Evolutionary conservation across 2,888 invertebrate genomes (phyloP), one percentile per base, ranked within the genome.

Genomic region (Liopterus haemorrhoidalis): DNA sequence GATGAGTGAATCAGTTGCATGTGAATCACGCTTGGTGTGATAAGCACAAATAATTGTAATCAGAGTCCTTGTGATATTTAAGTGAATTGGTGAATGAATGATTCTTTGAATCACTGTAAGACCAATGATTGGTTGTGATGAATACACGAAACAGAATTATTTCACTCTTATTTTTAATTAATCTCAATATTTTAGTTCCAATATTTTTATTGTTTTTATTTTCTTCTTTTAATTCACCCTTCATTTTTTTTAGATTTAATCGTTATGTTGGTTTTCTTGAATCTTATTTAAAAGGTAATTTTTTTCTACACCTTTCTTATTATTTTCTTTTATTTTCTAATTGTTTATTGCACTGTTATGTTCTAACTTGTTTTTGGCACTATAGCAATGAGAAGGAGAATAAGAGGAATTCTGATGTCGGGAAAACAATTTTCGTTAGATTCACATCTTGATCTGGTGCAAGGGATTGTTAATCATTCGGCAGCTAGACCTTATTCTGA

Each of bases 401-500:
- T 92, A 53, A 79, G 84, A 18, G 91, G 91, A 5, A 90, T 92
- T 63, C 73, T 91, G 57, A 87, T 89, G 82, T 82, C 87, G 2
- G 90, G 91, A 24, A 91, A 90, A 67, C 91, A 90, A 67, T 90
- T 86, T 66, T 92, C 91, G 0, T 70, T 93, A 55, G 93, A 93
- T 69, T 92, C 92, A 0, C 82, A 88, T 60, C 82, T 92, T 79
- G 92, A 92, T 63, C 76, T 93, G 60, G 90, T 91, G 27, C 85
- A 86, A 61, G 84, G 81, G 3, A 66, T 81, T 56, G 78, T 79
- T 66, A 69, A 72, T 28, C 72, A 71, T 24, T 57, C 57, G 12
- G 53, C 55, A 3, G 53, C 54, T 11, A 53, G 57, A 11, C 51
- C 59, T 2, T 39, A 42, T 35, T 59, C 60, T 11, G 59, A 57